Base-by-base conservation (phyloP, 2,113 vertebrate genomes). In the Cathartes aura region DNA sequence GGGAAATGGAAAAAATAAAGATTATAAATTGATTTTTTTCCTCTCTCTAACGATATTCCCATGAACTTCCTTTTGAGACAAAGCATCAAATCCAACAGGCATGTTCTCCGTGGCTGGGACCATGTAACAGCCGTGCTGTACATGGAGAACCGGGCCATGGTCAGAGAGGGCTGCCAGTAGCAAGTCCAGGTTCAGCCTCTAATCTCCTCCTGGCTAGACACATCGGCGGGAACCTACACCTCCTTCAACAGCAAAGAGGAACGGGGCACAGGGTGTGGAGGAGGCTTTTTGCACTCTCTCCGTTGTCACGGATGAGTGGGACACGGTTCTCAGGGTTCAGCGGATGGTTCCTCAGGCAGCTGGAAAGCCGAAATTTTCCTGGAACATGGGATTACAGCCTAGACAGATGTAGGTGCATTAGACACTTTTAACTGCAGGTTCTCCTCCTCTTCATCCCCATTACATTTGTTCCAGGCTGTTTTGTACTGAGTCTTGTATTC, bases 261-360 rank as follows among this genome's bases (percentile, higher is more conserved):
- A 48, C 1, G 1, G 30, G 26, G 22, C 59, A 75, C 11, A 63
- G 20, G 8, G 15, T 52, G 17, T 40, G 66, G 12, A 93, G 23
- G 21, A 93, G n/a, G 32, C 7, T 40, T 89, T 71, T 63, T 81
- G 36, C 50, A 63, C 52, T 48, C n/a, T 52, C 26, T 62, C 36
- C 1, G 0, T 50, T 47, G 72, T 27, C 76, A 76, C 0, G 0
- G 21, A 6, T 34, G 18, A 52, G 17, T 13, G 5, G 15, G 27
- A 26, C 6, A 34, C 1, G 0, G 20, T 55, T 93, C 19, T 68
- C 14, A 42, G 30, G 13, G 19, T 59, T 63, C 22, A 75, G 21
- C 1, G 2, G 23, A n/a, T 42, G 26, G 52, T 38, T 87, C 43
- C 53, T 38, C 1, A 3, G 32, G 19, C 32, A 67, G 11, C 17